Percentiles rank a stretch among this genome's conserved stretches.
These are phyloP conservation scores for Ascidia mentula DNA, from an alignment of 23 tunicate species.

Conservation along the genomic window DNA sequence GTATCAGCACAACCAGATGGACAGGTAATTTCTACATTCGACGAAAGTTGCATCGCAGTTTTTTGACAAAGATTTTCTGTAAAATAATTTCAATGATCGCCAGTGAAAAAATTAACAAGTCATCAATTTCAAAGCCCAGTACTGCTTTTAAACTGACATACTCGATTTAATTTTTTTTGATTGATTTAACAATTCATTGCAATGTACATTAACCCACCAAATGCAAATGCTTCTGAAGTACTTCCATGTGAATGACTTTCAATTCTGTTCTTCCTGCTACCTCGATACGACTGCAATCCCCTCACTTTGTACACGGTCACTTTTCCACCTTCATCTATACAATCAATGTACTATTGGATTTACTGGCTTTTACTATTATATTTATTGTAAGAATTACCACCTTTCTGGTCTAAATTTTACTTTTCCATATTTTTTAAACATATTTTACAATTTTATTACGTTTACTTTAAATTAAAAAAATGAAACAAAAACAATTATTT, in stretches of 20 bases:
- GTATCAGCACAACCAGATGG: constrained; percentile 23
- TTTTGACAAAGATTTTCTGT: not conserved
- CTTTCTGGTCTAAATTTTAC: too few species aligned
- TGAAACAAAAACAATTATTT: not conserved
- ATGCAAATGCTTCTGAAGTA: not conserved
- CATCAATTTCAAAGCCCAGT: not conserved
- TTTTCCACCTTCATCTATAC: not conserved
- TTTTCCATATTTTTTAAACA: too few species aligned
- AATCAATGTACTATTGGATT: not conserved
- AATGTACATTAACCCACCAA: too few species aligned
- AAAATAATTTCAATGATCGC: not conserved
- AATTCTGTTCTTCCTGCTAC: not conserved
- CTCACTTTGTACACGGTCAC: not conserved
- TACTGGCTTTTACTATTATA: too few species aligned
- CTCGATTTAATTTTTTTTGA: too few species aligned
- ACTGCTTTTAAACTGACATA: too few species aligned
- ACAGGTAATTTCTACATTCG: constrained; percentile 14
- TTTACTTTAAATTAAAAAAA: too few species aligned
- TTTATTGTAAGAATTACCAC: too few species aligned
- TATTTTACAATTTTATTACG: too few species aligned
- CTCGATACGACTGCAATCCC: not conserved
- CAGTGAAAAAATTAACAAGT: not conserved
- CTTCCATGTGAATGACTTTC: not conserved
- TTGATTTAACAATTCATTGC: too few species aligned
- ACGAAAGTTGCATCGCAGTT: not conserved